A percentile compares a stretch with the other conserved stretches of the same genome.
These are phyloP conservation scores for Denticeps clupeoides DNA, from an alignment of 2,797 vertebrate species.

Conservation along the genomic window DNA sequence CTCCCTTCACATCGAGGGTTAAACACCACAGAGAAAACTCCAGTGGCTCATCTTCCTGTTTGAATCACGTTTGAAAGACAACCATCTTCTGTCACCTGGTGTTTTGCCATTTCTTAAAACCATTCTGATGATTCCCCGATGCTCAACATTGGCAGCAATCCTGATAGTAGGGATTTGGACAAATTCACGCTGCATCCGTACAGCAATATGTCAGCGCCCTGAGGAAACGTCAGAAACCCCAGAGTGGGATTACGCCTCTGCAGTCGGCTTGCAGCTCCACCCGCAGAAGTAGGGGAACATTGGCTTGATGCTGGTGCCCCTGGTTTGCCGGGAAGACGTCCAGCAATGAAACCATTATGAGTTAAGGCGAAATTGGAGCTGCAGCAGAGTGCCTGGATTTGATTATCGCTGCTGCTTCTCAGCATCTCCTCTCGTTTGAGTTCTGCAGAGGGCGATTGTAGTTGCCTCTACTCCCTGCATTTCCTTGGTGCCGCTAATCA, in stretches of 20 bases:
- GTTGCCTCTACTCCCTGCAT: no score
- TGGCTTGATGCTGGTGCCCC: conserved; percentile 8
- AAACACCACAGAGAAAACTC: conserved; percentile 6
- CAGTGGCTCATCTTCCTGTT: conserved; percentile 19
- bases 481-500: no score
- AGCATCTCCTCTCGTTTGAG: not conserved
- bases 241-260: conserved; percentile 21
- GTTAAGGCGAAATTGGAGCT: conserved; percentile 11
- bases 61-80: conserved; percentile 14
- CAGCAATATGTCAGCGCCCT: no score
- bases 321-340: conserved; percentile 23
- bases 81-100: not conserved
- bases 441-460: not conserved
- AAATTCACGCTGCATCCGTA: no score
- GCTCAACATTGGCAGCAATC: no score
- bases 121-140: no score
- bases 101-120: conserved; percentile 14
- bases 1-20: conserved; percentile 26
- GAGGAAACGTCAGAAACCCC: conserved; percentile 20
- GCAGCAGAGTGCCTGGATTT: conserved; percentile 17
- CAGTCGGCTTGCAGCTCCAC: not conserved
- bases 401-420: conserved; percentile 10
- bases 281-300: conserved; percentile 8
- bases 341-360: conserved; percentile 36
- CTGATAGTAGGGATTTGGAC: no score